Conservation (phyloP, 2,888 invertebrate species). For the Cheilosia vernalis region DNA sequence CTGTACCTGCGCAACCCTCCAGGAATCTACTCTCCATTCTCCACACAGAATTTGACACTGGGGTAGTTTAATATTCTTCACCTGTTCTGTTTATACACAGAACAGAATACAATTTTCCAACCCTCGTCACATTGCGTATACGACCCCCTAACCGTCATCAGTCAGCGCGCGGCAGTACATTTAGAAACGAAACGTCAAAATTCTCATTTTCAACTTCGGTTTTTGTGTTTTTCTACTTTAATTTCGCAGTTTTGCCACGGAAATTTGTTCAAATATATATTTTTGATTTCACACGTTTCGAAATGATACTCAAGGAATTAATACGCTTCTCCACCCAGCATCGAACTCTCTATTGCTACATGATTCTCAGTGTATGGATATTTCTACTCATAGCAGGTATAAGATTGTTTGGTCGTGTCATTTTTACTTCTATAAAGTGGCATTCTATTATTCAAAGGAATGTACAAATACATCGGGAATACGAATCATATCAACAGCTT, state of each 20-base stretch:
- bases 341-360: constrained; percentile 91
- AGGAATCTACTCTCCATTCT: constrained; percentile 23
- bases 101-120: constrained; percentile 45
- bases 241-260: background rate
- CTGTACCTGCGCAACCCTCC: constrained; percentile 39
- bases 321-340: constrained; percentile 88
- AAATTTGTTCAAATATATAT: constrained; percentile 12
- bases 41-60: constrained; percentile 38
- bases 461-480: constrained; percentile 91
- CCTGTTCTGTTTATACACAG: constrained; percentile 70
- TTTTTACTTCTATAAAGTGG: background rate
- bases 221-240: constrained; percentile 27
- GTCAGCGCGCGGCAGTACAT: constrained; percentile 26
- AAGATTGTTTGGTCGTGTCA: constrained; percentile 24
- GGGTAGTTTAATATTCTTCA: constrained; percentile 33
- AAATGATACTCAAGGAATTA: constrained; percentile 84
- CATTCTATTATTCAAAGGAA: constrained; percentile 84
- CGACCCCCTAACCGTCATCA: constrained; percentile 43
- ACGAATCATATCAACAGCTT: constrained; percentile 81
- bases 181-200: constrained; percentile 43
- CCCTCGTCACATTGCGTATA: constrained; percentile 58
- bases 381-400: constrained; percentile 90
- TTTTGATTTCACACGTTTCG: background rate
- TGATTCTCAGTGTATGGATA: constrained; percentile 92
- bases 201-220: constrained; percentile 26